Evolutionary conservation across 1,140 invertebrate species (phyloP), one percentile per base, ranked within the genome.

Genomic region (Bombus superbus): DNA sequence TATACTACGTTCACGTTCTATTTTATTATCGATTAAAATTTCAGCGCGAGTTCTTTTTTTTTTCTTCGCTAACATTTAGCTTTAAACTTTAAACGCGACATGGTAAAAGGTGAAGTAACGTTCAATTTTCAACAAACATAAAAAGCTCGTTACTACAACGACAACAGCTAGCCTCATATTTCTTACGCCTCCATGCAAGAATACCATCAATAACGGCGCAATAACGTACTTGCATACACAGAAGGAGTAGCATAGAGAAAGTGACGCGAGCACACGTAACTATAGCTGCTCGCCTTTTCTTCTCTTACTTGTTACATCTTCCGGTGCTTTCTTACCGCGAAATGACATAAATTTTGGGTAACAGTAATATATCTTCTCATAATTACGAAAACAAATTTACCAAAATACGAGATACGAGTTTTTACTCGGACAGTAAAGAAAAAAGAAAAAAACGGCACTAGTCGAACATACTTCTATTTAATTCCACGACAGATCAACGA

Each of bases 91-190:
- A 53, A 53, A 53, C 18, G 59, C 28, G 25, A 76, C 22, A 8
- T 15, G 2, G 35, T 32, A 44, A 78, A 64, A 25, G 10, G 6
- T 38, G 44, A 38, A 40, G 28, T 28, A 40, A 77, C 53, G 57
- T 64, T 44, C 62, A 64, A 79, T 44, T 44, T 44, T 79, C 18
- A 79, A 44, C 18, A 66, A 66, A 44, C 57, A 66, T 35, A 42
- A 79, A 66, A 42, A 15, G 18, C n/a, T 79, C 40, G 57, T 78
- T 78, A 64, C n/a, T 15, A 28, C 13, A 35, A 44, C 9, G 40
- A 44, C 35, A 38, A 38, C 8, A 66, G 40, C 28, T 4, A 40
- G 25, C 6, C 13, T 75, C 74, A 38, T 62, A 79, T 79, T 79
- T 66, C 22, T 66, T 22, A n/a, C 47, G 35, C 4, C n/a, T 8